Conservation (phyloP, 2,888 invertebrate genomes). For the Nephrotoma appendiculata region DNA sequence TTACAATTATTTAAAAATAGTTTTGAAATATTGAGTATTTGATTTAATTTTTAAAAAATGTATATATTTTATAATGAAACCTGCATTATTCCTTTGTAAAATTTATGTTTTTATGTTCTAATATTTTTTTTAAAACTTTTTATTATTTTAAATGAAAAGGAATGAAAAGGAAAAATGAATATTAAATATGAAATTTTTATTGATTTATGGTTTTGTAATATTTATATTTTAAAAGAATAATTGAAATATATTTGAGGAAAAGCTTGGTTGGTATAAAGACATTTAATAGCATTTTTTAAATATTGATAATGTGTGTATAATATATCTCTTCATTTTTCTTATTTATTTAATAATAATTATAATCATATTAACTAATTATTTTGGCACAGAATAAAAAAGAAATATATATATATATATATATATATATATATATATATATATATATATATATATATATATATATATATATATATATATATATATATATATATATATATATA, state of each 20-base stretch:
- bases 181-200: not conserved
- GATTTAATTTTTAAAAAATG: not conserved
- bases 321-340: not conserved
- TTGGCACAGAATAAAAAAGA: not conserved
- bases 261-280: not conserved
- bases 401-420: not conserved
- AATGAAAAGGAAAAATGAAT: not conserved
- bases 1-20: not conserved
- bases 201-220: not conserved
- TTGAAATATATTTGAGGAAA: not conserved
- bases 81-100: constrained; percentile 2
- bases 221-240: not conserved
- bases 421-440: not conserved
- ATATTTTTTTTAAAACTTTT: not conserved
- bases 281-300: not conserved
- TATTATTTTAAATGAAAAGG: not conserved
- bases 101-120: not conserved
- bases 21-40: not conserved
- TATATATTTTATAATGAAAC: constrained; percentile 2
- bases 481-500: not conserved
- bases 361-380: not conserved
- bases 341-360: not conserved
- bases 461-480: not conserved
- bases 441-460: not conserved
- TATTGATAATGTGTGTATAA: not conserved